Base-by-base conservation (phyloP, 2,888 invertebrate genomes). In the Temnothorax rugatulus region DNA sequence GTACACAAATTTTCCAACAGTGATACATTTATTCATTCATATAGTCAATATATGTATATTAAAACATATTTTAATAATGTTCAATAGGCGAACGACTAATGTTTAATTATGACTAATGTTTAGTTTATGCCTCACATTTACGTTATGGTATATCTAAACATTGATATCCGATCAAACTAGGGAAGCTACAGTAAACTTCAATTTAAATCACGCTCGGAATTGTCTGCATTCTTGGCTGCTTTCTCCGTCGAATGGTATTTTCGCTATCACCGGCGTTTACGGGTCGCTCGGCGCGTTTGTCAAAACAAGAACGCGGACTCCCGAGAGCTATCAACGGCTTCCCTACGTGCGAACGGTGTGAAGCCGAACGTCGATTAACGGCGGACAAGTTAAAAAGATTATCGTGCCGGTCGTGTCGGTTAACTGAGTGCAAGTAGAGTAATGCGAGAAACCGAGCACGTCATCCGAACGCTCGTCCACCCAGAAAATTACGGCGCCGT, bases 401-500 rank as follows among this genome's bases (percentile, higher is more conserved):
- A 87, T 86, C 85, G 82, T 83, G 52, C 76, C 82, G 84, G 41
- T 71, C 85, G 82, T 61, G 89, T 87, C 76, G 84, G 66, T 59
- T 82, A 85, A 86, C 83, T 82, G 73, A 82, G 83, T 57, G 76
- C 41, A 66, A 34, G 41, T 57, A 38, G 59, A 57, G 21, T 38
- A 71, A 73, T 77, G 69, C 61, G 82, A 74, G 63, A 64, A 64
- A 74, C 64, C 38, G 59, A 75, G 81, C 66, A 84, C 83, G 84
- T 90, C 87, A 89, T 89, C 79, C 84, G 68, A 69, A 75, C 77
- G 87, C 50, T 87, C 90, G 87, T 71, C 88, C 85, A 87, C 86
- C 82, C 85, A 86, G 90, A 90, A 91, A 90, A 90, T 90, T 91
- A 76, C 91, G 83, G 79, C 79, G 69, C 66, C 86, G 64, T 69